Evolutionary conservation across 35 echinoderm and acorn worm species (phyloP).

Genomic region (Amphiura filiformis): DNA sequence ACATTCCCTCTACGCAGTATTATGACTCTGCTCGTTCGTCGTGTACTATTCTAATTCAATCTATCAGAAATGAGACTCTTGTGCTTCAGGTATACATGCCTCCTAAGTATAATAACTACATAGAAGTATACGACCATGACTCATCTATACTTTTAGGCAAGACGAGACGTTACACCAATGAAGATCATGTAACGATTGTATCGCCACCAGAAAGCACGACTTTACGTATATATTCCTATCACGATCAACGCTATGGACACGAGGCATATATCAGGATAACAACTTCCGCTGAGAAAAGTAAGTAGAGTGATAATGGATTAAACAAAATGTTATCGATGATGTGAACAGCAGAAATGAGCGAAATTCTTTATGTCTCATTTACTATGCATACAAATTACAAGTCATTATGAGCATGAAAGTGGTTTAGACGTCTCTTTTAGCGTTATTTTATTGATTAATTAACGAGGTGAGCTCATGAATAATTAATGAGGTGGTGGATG

Average conservation of each 20-base stretch:
- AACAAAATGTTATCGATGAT: no score
- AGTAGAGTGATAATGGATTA: no score
- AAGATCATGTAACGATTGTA: neutral
- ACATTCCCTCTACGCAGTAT: neutral
- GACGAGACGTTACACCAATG: neutral
- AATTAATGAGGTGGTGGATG: no score
- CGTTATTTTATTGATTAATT: no score
- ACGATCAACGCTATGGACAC: neutral
- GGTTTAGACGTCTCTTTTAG: no score
- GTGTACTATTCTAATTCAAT: neutral
- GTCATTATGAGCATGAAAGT: no score
- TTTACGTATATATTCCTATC: neutral
- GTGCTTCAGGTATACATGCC: neutral
- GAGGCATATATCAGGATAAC: neutral
- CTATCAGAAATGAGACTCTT: neutral
- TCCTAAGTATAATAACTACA: neutral
- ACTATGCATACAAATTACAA: no score
- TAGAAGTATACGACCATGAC: neutral
- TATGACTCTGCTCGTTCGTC: neutral
- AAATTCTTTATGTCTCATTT: no score
- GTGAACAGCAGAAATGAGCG: no score
- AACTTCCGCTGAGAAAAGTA: neutral
- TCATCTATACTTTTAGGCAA: neutral
- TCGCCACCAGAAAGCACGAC: neutral
- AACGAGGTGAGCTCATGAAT: no score